Percentiles rank a stretch among this genome's conserved stretches.
phyloP scores from a whole-genome alignment of 1,140 invertebrate genomes.

The Platyura marginata region DNA sequence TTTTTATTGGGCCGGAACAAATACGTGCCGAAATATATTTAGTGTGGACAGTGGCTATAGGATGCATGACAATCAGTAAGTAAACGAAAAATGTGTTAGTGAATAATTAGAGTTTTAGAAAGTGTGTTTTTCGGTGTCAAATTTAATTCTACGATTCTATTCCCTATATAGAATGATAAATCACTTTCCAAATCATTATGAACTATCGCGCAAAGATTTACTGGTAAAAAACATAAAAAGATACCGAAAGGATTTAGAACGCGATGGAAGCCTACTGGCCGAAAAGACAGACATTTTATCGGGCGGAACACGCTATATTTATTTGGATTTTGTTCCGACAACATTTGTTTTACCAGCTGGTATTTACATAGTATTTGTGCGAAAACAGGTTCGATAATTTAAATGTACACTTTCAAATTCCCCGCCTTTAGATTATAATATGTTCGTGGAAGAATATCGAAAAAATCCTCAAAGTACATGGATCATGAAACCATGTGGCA shows the following conservation, averaged over 20 bases:
- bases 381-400: background rate
- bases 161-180: constrained; percentile 43
- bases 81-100: constrained; percentile 7
- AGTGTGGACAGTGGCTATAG: constrained; percentile 83
- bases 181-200: constrained; percentile 89
- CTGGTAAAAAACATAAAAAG: constrained; percentile 92
- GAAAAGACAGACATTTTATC: constrained; percentile 44
- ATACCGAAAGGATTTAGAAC: constrained; percentile 78
- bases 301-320: constrained; percentile 53
- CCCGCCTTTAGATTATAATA: constrained; percentile 67
- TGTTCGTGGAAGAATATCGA: constrained; percentile 88
- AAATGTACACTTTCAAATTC: background rate
- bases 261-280: constrained; percentile 72
- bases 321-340: constrained; percentile 79
- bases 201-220: constrained; percentile 83
- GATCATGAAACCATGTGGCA: constrained; percentile 95
- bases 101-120: background rate
- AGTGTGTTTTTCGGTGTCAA: background rate
- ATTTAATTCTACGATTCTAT: no score
- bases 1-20: constrained; percentile 88
- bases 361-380: constrained; percentile 10
- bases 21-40: constrained; percentile 77
- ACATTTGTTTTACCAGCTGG: constrained; percentile 83
- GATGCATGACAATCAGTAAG: constrained; percentile 79
- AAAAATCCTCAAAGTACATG: constrained; percentile 84